Conservation (phyloP, 2,113 vertebrate species). For the Brachyistius frenatus region DNA sequence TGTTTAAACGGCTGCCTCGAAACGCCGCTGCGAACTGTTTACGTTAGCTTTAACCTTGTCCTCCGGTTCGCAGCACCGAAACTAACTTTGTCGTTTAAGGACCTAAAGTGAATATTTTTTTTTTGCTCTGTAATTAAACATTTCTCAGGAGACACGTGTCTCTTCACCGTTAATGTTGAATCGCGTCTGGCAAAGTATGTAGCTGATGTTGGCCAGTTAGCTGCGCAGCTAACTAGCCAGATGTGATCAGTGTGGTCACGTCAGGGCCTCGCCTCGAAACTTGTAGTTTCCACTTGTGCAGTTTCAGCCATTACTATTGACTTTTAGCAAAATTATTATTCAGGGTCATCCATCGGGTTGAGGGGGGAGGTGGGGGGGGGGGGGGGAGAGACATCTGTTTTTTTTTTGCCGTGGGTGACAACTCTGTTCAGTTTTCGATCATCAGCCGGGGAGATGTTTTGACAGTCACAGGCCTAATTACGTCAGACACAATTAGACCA, state of each 20-base stretch:
- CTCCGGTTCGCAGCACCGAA: slow-evolving; percentile 23
- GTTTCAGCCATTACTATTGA: neutral
- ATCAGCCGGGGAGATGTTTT: neutral
- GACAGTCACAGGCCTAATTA: slow-evolving; percentile 48
- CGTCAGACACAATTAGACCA: slow-evolving; percentile 31
- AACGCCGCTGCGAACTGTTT: slow-evolving; percentile 43
- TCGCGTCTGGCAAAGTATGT: neutral
- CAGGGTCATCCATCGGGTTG: no score
- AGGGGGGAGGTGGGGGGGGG: no score
- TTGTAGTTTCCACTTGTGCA: neutral
- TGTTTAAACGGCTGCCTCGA: slow-evolving; percentile 40
- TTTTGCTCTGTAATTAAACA: neutral
- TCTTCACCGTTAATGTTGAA: neutral
- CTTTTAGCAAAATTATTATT: neutral
- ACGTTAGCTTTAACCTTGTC: slow-evolving; percentile 73
- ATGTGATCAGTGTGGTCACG: slow-evolving; percentile 37
- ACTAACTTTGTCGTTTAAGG: neutral
- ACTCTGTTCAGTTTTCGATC: neutral
- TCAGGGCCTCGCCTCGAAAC: slow-evolving; percentile 54
- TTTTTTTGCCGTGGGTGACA: neutral
- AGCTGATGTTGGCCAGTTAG: slow-evolving; percentile 41
- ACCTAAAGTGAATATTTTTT: neutral
- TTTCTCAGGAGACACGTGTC: neutral
- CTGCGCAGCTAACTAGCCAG: slow-evolving; percentile 40
- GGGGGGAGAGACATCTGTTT: no score